Base-by-base conservation (phyloP, 2,888 invertebrate species). In the Deilephila porcellus region DNA sequence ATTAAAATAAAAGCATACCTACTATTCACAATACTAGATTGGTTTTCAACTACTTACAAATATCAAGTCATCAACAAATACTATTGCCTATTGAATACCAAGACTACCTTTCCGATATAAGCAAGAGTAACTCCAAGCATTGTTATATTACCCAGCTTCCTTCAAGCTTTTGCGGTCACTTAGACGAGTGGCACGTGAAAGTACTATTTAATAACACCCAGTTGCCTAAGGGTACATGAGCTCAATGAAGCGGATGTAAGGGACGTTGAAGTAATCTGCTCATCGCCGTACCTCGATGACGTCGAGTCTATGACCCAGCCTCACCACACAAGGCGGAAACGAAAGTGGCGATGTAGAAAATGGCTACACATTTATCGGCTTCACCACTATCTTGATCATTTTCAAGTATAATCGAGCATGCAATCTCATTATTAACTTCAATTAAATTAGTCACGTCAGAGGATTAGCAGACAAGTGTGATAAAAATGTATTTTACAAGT, bases 231-330 rank as follows among this genome's bases (percentile, higher is more conserved):
- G 70, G 72, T 70, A 70, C 72, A 60, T 62, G 74, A 70, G 74
- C 72, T 75, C 79, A 77, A 62, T 76, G 76, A 74, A 75, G 78
- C 78, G 76, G 60, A 74, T 78, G 77, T 79, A 78, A 79, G 73
- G 73, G 70, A 74, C 74, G 53, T 73, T 64, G 67, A 64, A 74
- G 74, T 72, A 70, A 73, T 73, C 71, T 73, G 60, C 32, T 45
- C 60, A 70, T 73, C 62, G 60, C 63, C 62, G 63, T 67, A 74
- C 71, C 64, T 20, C 74, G 67, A 70, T 74, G 74, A 73, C 60
- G 67, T 17, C 25, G 17, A 52, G 45, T 20, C 67, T 63, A 63
- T 63, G 17, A 25, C 52, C 67, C 25, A 67, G 67, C 67, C 70
- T 53, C 8, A 72, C 74, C 63, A 63, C 56, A 64, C 64, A 73